Percentiles rank a stretch among this genome's conserved stretches.
Evolutionary conservation across 2,888 invertebrate species (phyloP).

Genomic region (Podabrus alpinus): DNA sequence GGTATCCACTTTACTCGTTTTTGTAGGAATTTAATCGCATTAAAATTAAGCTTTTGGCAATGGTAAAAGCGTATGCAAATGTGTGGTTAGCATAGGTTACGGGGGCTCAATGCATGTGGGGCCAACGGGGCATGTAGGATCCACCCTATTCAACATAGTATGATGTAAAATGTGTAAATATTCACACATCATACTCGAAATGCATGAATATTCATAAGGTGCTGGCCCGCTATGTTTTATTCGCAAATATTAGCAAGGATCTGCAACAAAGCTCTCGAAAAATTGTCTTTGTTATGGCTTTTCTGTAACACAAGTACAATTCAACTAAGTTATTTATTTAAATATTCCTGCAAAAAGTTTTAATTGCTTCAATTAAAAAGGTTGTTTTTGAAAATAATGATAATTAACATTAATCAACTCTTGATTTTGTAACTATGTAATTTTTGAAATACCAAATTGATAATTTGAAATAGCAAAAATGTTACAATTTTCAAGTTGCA

Average conservation of each 20-base stretch:
- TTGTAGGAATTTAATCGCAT: conserved; percentile 42
- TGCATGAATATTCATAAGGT: conserved; percentile 40
- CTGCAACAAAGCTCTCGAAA: conserved; percentile 20
- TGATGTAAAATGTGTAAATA: conserved; percentile 46
- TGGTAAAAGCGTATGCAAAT: conserved; percentile 44
- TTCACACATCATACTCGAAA: conserved; percentile 39
- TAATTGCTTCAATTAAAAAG: too few species aligned
- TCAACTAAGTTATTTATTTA: not conserved
- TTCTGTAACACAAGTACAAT: not conserved
- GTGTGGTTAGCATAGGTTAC: conserved; percentile 44
- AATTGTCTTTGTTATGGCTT: not conserved
- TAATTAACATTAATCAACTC: too few species aligned
- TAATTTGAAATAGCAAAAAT: too few species aligned
- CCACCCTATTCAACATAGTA: conserved; percentile 38
- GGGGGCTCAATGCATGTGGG: conserved; percentile 31
- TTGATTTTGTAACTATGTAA: too few species aligned
- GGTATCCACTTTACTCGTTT: conserved; percentile 29
- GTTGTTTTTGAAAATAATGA: too few species aligned
- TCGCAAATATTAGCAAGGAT: conserved; percentile 41
- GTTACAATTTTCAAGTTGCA: too few species aligned
- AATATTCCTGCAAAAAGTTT: not conserved
- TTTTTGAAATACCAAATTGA: too few species aligned
- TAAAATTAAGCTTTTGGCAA: conserved; percentile 44
- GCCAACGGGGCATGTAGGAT: conserved; percentile 35
- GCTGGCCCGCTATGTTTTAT: conserved; percentile 36